These are phyloP conservation scores for Papilio xuthus DNA, from an alignment of 1,140 invertebrate species.

Conservation along the genomic window DNA sequence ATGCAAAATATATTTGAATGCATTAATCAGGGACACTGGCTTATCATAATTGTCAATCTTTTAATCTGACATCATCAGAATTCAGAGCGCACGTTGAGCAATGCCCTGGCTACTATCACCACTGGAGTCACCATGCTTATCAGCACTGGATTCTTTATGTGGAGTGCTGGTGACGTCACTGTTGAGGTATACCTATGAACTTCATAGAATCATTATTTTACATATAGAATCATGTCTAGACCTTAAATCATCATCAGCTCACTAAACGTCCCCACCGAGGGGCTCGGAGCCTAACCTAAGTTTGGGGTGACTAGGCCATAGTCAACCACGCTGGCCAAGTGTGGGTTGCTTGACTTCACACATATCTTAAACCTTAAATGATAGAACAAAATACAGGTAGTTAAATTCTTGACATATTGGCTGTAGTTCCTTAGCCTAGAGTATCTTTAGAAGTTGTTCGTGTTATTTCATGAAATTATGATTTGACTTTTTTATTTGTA, in stretches of 20 bases:
- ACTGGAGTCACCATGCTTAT: constrained; percentile 45
- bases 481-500: constrained; percentile 35
- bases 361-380: too few species aligned
- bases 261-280: too few species aligned
- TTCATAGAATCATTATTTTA: not conserved
- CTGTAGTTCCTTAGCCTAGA: not conserved
- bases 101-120: constrained; percentile 38
- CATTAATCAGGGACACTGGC: not conserved
- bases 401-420: not conserved
- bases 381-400: too few species aligned
- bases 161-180: constrained; percentile 59
- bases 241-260: too few species aligned
- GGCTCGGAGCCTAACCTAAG: too few species aligned
- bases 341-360: too few species aligned
- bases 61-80: constrained; percentile 41
- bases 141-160: constrained; percentile 58
- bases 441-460: too few species aligned
- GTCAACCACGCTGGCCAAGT: too few species aligned
- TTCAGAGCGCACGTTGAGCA: constrained; percentile 49
- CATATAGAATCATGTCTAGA: not conserved
- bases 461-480: not conserved
- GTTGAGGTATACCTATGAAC: constrained; percentile 46
- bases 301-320: too few species aligned
- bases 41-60: not conserved
- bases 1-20: not conserved